Evolutionary conservation across 2,113 vertebrate species (phyloP).

Genomic region (Alexandromys fortis): DNA sequence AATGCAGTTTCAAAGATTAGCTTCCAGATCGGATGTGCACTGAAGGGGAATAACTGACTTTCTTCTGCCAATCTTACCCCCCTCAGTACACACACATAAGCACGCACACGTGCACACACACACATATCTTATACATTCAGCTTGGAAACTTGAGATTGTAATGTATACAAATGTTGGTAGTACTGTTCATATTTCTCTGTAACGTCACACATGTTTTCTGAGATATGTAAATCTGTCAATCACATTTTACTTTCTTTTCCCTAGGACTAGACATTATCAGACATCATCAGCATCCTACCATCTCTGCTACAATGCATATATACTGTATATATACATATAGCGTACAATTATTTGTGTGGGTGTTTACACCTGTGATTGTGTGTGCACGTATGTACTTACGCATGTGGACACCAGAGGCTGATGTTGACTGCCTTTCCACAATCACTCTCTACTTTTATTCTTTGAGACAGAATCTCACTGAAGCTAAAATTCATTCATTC

Average conservation of each 20-base stretch:
- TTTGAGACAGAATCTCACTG: not conserved
- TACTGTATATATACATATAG: not conserved
- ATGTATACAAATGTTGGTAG: not conserved
- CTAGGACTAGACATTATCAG: not conserved
- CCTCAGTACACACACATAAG: not conserved
- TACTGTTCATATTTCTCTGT: not conserved
- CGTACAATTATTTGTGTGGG: not conserved
- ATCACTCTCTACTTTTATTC: not conserved
- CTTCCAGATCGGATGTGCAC: conserved; percentile 74
- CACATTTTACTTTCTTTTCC: not conserved
- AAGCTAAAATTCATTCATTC: not conserved
- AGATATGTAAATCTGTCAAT: not conserved
- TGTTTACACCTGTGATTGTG: not conserved
- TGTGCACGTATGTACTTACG: not conserved
- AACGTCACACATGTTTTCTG: not conserved
- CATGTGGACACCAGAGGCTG: not conserved
- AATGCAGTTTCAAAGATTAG: conserved; percentile 79
- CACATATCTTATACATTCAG: not conserved
- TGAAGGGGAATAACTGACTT: not conserved
- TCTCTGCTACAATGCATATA: not conserved
- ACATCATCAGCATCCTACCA: not conserved
- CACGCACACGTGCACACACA: not conserved
- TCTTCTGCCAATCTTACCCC: not conserved
- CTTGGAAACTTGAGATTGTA: not conserved
- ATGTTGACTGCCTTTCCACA: not conserved